Base-by-base conservation (phyloP, 2,888 invertebrate species). In the Cryptosula pallasiana region DNA sequence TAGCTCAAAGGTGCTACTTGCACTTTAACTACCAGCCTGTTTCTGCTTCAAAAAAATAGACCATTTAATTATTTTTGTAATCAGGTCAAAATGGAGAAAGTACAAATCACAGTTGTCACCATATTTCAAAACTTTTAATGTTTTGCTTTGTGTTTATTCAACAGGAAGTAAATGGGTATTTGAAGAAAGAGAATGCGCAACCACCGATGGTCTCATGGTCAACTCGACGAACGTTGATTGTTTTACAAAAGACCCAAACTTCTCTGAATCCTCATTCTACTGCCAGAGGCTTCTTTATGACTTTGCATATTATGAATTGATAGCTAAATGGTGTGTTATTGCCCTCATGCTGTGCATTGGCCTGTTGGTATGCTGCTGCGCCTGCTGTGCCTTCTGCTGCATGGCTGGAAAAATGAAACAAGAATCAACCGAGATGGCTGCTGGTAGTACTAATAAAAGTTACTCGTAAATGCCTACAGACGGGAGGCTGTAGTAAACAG, bases 131-230 rank as follows among this genome's bases (percentile, higher is more conserved):
- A n/a, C n/a, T n/a, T n/a, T n/a, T n/a, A n/a, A n/a, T n/a, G n/a
- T n/a, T n/a, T n/a, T n/a, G n/a, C n/a, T n/a, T n/a, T n/a, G 20
- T 45, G 5, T 45, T 45, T 34, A 1, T 32, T 20, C 32, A 16
- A 13, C 32, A 63, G 63, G 63, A 63, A 32, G 32, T 34, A 32
- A 29, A 2, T 63, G 63, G 63, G 32, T n/a, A 9, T 63, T 63
- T 32, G 2, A 27, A n/a, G 32, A 29, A 32, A 16, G 32, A 27
- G 9, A 63, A 63, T 63, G 63, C 27, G 34, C 20, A 3, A 13
- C 25, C 9, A 13, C 27, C 27, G 32, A 5, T 25, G 9, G 20
- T 9, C 5, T 13, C 9, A 27, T 32, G 9, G 32, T 25, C 32
- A 63, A 20, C 63, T 25, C 63, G 32, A 32, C 29, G 2, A n/a